A percentile compares a stretch with the other conserved stretches of the same genome.
These are phyloP conservation scores for Syrmaticus mikado DNA, from an alignment of 2,113 vertebrate species.

Conservation along the genomic window DNA sequence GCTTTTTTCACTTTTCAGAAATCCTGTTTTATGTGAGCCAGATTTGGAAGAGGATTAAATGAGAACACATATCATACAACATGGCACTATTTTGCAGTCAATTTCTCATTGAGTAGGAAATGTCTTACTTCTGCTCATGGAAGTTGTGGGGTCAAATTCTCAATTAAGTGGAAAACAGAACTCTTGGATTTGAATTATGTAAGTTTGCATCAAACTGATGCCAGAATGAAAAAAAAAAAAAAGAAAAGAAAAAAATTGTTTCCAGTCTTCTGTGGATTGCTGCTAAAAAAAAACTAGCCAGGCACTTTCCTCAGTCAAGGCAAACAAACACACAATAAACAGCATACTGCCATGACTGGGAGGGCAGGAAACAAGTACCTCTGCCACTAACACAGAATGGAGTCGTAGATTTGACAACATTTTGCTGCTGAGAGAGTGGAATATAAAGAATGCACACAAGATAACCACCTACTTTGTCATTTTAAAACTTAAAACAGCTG, in stretches of 20 bases:
- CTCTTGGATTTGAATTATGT: not conserved
- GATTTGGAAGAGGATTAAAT: not conserved
- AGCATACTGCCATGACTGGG: not conserved
- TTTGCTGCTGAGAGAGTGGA: not conserved
- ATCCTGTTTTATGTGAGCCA: not conserved
- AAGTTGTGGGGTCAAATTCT: not conserved
- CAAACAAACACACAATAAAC: not conserved
- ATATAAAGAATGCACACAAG: not conserved
- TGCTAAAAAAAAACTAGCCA: not conserved
- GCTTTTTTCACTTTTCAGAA: not conserved
- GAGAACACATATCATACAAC: not conserved
- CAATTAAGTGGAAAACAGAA: not conserved
- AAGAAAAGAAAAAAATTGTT: too few relatives aligned
- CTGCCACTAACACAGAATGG: not conserved
- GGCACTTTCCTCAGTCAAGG: not conserved
- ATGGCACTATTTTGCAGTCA: not conserved
- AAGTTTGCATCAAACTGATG: not conserved
- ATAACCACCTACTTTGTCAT: slow-evolving; percentile 1
- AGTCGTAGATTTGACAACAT: not conserved
- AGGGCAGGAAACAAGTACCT: not conserved
- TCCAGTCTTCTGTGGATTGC: too few relatives aligned
- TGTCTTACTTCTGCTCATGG: not conserved
- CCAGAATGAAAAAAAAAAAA: not conserved
- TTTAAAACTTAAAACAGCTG: slow-evolving; percentile 37
- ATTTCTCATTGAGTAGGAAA: not conserved